These are phyloP conservation scores for Hoplostethus atlanticus DNA, from an alignment of 2,797 vertebrate species.

Conservation along the genomic window DNA sequence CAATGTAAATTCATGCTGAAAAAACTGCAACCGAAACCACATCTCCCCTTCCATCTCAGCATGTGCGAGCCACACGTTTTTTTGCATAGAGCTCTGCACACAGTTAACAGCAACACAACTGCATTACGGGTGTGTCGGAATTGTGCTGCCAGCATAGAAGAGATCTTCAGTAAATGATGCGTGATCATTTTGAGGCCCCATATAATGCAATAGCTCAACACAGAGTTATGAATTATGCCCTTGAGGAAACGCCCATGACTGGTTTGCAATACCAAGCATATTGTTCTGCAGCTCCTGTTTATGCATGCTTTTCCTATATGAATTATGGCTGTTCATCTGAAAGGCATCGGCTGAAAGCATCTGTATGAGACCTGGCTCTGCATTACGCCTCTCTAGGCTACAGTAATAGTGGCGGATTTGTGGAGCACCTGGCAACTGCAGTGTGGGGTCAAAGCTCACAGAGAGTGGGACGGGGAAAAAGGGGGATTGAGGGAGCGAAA, in stretches of 20 bases:
- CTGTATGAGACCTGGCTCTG: conserved; percentile 35
- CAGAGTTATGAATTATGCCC: conserved; percentile 8
- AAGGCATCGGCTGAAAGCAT: neutral
- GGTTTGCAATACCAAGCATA: conserved; percentile 19
- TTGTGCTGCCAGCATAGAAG: neutral
- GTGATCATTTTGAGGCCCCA: neutral
- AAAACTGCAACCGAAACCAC: conserved; percentile 34
- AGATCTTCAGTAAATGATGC: neutral
- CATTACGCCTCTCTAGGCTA: conserved; percentile 22
- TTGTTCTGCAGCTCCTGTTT: conserved; percentile 50
- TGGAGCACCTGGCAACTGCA: conserved; percentile 72
- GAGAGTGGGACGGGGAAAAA: conserved; percentile 47
- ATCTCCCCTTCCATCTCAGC: conserved; percentile 37
- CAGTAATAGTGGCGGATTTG: neutral
- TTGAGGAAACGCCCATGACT: conserved; percentile 32
- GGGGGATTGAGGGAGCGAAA: conserved; percentile 47
- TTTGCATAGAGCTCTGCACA: neutral
- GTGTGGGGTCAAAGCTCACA: conserved; percentile 54
- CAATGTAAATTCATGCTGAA: conserved; percentile 2
- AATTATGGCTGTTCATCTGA: conserved; percentile 32
- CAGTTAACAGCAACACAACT: conserved; percentile 10
- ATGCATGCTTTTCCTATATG: conserved; percentile 28
- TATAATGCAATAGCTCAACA: neutral
- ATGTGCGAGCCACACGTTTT: neutral
- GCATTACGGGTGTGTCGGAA: neutral